Evolutionary conservation across 2,888 invertebrate genomes (phyloP).

Genomic region (Opisthograptis luteolata): DNA sequence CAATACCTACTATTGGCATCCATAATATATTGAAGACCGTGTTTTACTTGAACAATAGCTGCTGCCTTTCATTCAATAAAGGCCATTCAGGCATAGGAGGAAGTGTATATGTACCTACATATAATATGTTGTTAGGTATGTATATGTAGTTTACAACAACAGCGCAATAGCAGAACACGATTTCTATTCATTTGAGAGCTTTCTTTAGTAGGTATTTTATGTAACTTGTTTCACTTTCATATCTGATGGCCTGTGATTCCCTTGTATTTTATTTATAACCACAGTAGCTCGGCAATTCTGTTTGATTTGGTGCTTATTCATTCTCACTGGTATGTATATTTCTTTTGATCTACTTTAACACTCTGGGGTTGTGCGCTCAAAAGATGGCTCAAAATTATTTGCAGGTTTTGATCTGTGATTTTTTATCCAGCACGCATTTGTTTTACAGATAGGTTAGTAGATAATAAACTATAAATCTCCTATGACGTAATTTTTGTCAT

Average conservation of each 20-base stretch:
- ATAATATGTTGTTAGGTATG: conserved; percentile 53
- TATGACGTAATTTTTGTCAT: no score
- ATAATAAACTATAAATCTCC: no score
- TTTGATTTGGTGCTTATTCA: conserved; percentile 14
- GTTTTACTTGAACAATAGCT: conserved; percentile 47
- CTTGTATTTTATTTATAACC: conserved; percentile 18
- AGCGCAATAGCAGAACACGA: conserved; percentile 52
- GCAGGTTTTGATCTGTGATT: neutral
- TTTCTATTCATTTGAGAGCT: conserved; percentile 59
- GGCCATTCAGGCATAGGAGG: conserved; percentile 38
- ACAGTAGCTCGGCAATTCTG: conserved; percentile 1
- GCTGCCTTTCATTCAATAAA: conserved; percentile 53
- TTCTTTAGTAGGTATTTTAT: conserved; percentile 47
- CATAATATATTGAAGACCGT: conserved; percentile 25
- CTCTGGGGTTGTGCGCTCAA: conserved; percentile 7
- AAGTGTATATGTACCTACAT: conserved; percentile 33
- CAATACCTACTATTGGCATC: conserved; percentile 18
- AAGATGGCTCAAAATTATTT: conserved; percentile 14
- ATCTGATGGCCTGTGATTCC: conserved; percentile 11
- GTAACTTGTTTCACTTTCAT: conserved; percentile 43
- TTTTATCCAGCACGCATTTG: neutral
- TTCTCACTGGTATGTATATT: conserved; percentile 13
- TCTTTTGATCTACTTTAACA: conserved; percentile 20
- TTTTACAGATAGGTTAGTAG: no score
- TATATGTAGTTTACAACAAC: conserved; percentile 58